Conservation (phyloP, 1,140 invertebrate genomes). For the Polyergus mexicanus region DNA sequence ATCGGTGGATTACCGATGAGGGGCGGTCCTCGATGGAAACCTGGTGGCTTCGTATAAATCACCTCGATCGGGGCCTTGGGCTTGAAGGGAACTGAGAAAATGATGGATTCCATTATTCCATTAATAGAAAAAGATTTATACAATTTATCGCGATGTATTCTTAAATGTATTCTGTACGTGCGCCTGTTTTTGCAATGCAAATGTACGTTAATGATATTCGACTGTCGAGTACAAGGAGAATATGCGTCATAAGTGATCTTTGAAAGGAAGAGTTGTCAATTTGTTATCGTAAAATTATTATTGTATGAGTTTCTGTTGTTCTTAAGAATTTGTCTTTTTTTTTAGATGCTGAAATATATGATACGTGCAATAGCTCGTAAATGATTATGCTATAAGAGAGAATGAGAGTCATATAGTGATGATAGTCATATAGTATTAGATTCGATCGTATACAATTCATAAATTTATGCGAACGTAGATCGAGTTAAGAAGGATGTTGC, state of each 20-base stretch:
- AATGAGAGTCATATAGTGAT: not conserved
- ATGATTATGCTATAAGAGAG: not conserved
- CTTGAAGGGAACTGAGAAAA: conserved; percentile 58
- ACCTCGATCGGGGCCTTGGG: conserved; percentile 75
- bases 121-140: not conserved
- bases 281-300: not conserved
- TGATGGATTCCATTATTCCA: not conserved
- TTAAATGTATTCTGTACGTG: not conserved
- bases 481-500: not conserved
- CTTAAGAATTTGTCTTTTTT: not conserved
- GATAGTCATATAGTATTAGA: not conserved
- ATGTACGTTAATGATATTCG: not conserved
- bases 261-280: not conserved
- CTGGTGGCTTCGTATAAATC: conserved; percentile 82
- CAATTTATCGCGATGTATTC: not conserved
- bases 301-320: not conserved
- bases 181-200: not conserved
- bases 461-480: not conserved
- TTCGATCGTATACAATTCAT: not conserved
- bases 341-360: not conserved
- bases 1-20: conserved; percentile 67
- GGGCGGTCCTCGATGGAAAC: conserved; percentile 66
- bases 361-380: not conserved
- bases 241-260: too few relatives aligned
- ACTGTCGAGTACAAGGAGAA: not conserved